Evolutionary conservation across 1,140 invertebrate species (phyloP), one percentile per base, ranked within the genome.

Genomic region (Ephestia elutella): DNA sequence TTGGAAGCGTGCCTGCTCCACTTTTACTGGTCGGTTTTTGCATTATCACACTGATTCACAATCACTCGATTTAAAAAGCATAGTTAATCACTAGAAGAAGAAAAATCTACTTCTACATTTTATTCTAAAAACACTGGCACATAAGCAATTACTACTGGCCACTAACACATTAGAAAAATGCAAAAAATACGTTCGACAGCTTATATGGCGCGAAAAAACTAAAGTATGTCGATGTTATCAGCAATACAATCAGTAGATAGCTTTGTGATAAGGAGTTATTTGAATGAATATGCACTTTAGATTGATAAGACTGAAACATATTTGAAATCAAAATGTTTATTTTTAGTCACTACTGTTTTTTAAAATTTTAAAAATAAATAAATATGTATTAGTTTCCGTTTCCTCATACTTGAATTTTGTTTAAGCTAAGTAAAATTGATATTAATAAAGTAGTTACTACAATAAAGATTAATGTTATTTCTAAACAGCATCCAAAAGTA

Each of bases 1-100:
- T 65, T 10, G 83, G 82, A 67, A 86, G 59, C 83, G 60, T 77
- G 25, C 7, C 35, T 48, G 35, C 35, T 32, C 44, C 53, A 63
- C 50, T 60, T 44, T 44, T 44, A 25, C 13, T 50, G 15, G 10
- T 9, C 10, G 20, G 20, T 8, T n/a, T 53, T 18, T 50, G 5
- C 49, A 53, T 25, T 50, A 20, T 50, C 17, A 17, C 20, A 50
- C 49, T 2, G 21, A 25, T 25, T 25, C n/a, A 49, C 48, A 49
- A 15, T 20, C 49, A 50, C 49, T 44, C 38, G 10, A 44, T 44
- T 44, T n/a, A 44, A 44, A 44, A 44, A 44, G 15, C 5, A 44
- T 13, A 15, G n/a, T 44, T 15, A 44, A n/a, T 10, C 15, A 44
- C 13, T 44, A 15, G 10, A 44, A 5, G 38, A 15, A 38, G 11